phyloP scores from a whole-genome alignment of 2,888 invertebrate genomes.

The Candidula unifasciata region DNA sequence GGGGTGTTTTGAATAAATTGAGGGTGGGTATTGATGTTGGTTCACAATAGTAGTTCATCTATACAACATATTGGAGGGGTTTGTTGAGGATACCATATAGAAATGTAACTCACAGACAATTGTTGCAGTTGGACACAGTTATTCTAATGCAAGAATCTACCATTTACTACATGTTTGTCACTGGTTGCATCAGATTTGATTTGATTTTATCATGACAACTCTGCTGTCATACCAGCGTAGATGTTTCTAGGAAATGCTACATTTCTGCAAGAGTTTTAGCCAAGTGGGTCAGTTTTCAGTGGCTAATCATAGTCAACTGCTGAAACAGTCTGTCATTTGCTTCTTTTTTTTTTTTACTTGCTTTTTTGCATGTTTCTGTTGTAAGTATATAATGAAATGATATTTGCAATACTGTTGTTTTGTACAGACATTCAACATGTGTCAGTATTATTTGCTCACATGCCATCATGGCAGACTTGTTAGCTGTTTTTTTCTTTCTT shows the following conservation, averaged over 20 bases:
- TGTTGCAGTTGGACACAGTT: no score
- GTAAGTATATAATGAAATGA: neutral
- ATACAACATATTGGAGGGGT: no score
- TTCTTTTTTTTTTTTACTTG: no score
- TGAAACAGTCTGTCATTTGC: constrained; percentile 20
- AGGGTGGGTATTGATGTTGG: no score
- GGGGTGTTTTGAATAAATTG: no score
- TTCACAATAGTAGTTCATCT: no score
- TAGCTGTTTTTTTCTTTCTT: neutral
- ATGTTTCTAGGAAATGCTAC: no score
- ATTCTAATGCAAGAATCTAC: neutral
- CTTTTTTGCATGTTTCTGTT: neutral
- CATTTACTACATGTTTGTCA: neutral
- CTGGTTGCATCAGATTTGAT: neutral
- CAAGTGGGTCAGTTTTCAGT: neutral
- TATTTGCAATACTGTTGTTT: neutral
- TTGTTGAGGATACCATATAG: no score
- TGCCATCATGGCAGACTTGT: constrained; percentile 36
- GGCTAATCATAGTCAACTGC: constrained; percentile 16
- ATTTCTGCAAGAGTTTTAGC: no score
- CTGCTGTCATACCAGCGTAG: no score
- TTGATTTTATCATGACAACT: no score
- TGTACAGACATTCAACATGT: constrained; percentile 16
- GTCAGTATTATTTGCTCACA: constrained; percentile 48
- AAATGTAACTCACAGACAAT: no score